Percentiles rank a stretch among this genome's conserved stretches.
Conservation (phyloP, 2,797 vertebrate genomes). For the Brachyalestes nurse region DNA sequence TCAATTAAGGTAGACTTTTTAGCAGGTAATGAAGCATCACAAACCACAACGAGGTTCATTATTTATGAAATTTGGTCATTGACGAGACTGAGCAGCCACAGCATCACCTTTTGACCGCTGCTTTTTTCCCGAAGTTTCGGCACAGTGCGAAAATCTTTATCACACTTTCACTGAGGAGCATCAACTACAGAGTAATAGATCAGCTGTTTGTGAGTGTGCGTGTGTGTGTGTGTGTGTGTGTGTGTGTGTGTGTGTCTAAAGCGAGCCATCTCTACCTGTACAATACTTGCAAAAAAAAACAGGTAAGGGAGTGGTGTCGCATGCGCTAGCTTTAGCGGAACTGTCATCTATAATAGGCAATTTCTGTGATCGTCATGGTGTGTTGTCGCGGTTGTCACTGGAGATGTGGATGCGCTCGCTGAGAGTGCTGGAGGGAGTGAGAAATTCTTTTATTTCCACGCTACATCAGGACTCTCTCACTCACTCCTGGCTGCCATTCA, state of each 20-base stretch:
- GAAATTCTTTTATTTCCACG: constrained; percentile 54
- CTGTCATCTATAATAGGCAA: constrained; percentile 65
- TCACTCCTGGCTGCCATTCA: constrained; percentile 42
- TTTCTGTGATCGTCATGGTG: constrained; percentile 64
- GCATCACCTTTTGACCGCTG: no score
- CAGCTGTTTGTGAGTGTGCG: background rate
- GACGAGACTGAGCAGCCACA: no score
- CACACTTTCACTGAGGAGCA: background rate
- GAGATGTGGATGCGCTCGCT: constrained; percentile 41
- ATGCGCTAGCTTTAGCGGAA: constrained; percentile 57
- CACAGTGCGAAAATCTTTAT: background rate
- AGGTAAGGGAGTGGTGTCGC: constrained; percentile 18
- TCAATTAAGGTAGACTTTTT: no score
- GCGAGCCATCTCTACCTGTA: constrained; percentile 34
- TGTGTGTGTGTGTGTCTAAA: constrained; percentile 16
- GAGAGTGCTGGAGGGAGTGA: constrained; percentile 45
- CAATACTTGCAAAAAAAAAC: constrained; percentile 35
- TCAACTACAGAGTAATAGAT: constrained; percentile 24
- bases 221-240: no score
- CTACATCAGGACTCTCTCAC: constrained; percentile 45
- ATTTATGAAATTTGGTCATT: no score
- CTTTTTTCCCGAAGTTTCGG: background rate
- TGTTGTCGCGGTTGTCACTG: constrained; percentile 62
- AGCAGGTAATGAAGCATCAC: no score
- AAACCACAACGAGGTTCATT: no score